These are phyloP conservation scores for Macrocentrus cingulum DNA, from an alignment of 1,140 invertebrate genomes.

Conservation along the genomic window DNA sequence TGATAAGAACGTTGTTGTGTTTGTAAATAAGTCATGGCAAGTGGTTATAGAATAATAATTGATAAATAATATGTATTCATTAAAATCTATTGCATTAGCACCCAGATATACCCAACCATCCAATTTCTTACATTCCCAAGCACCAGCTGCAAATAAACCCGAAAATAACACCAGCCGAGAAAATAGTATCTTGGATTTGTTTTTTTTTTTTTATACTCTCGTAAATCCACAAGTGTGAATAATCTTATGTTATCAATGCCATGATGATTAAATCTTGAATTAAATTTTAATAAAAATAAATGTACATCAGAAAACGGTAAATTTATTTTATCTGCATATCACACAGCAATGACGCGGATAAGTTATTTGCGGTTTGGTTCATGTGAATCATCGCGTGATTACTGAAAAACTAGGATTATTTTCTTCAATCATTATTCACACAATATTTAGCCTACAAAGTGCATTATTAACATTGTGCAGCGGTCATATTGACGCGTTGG, in stretches of 20 bases:
- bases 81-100: no score
- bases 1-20: no score
- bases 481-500: constrained; percentile 42
- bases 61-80: no score
- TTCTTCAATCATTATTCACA: constrained; percentile 21
- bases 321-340: background rate
- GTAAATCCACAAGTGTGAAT: background rate
- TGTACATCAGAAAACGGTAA: constrained; percentile 9
- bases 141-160: background rate
- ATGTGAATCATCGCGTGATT: background rate
- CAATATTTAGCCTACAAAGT: constrained; percentile 20
- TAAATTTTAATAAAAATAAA: constrained; percentile 19
- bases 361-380: background rate
- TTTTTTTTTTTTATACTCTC: background rate
- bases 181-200: background rate
- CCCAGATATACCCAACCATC: background rate
- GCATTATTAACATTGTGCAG: constrained; percentile 36
- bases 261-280: constrained; percentile 11
- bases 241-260: no score
- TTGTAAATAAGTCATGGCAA: no score
- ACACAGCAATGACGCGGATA: no score
- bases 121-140: background rate
- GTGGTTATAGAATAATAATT: no score
- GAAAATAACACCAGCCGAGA: background rate
- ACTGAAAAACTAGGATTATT: background rate